Base-by-base conservation (phyloP, 2,797 vertebrate species). In the Chromis chromis region DNA sequence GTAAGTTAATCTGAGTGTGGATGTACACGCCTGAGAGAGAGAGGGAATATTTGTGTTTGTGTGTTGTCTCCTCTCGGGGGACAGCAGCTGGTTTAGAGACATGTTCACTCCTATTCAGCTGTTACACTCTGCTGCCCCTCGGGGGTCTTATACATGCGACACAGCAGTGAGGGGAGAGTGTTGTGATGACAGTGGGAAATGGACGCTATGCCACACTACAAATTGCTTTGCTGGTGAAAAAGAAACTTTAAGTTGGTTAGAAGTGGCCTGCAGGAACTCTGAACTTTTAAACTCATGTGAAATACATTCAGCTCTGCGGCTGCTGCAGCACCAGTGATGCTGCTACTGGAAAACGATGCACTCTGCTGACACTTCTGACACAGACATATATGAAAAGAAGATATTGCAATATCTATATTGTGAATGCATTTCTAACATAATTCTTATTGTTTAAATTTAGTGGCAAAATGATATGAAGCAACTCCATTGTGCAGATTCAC, bases 201-300 rank as follows among this genome's bases (percentile, higher is more conserved):
- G 75, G 70, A 42, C 1, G 10, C 76, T 19, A 25, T 31, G 67
- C 71, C 53, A 50, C 64, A 40, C 61, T 56, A 63, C 67, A 83
- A 86, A 84, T 59, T 59, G 78, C 76, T 76, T 74, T 58, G 66
- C 65, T 71, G 55, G 70, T 67, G 57, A 52, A 80, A 36, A 76
- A 76, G 61, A 82, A 83, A 85, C 65, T 78, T 71, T 49, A 71
- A 78, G 79, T 79, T 68, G 48, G 55, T 74, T 65, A 63, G 74
- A 14, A 19, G 14, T 31, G 58, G 58, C 78, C 79, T 12, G 25
- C 63, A 72, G 79, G 73, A 78, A 17, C 19, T 7, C 40, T 75
- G 62, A 79, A 61, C 77, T 78, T 73, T 68, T 6, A 66, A 25
- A 74, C 50, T 70, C 46, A 53, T 72, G 62, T 46, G 58, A 68